Base-by-base conservation (phyloP, 2,797 vertebrate species). In the Cryptoblepharus egeriae region DNA sequence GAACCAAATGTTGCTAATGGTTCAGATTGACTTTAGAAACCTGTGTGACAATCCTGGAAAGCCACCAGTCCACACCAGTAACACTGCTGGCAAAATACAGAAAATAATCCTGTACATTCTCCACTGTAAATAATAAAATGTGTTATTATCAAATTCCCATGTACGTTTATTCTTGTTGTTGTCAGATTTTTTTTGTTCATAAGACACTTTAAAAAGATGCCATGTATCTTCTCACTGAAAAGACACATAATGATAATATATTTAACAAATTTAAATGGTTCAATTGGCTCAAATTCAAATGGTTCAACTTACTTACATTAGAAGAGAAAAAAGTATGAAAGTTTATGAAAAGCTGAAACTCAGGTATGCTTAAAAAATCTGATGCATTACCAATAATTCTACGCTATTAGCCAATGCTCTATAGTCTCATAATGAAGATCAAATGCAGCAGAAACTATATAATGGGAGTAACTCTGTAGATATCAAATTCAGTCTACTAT, bases 381-480 rank as follows among this genome's bases (percentile, higher is more conserved):
- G 76, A 75, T 90, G 88, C 88, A 88, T 92, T 91, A 91, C 90
- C 93, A 93, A 93, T 90, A 94, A 94, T 93, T 93, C 92, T 92
- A 93, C 78, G 78, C 87, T 92, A 93, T 94, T 94, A 94, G 87
- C 90, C 87, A 92, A 92, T 92, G 93, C 55, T 67, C 68, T 92
- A 90, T 92, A 92, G 93, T 93, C 90, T 77, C 87, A 93, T 93
- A 94, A 94, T 90, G 88, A 95, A 92, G 90, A 93, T 90, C 91
- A 94, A 94, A 95, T 90, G 91, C 75, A 94, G 91, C 87, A 94
- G 93, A 93, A 94, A 92, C 83, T 85, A 90, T 84, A 94, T 92
- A 95, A 95, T 93, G 87, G 91, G 75, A 90, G 82, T 89, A 89
- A 77, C 77, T 85, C 83, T 84, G 81, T 87, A 93, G 94, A 95